Evolutionary conservation across 2,888 invertebrate species (phyloP).

Genomic region (Clivina fossor): DNA sequence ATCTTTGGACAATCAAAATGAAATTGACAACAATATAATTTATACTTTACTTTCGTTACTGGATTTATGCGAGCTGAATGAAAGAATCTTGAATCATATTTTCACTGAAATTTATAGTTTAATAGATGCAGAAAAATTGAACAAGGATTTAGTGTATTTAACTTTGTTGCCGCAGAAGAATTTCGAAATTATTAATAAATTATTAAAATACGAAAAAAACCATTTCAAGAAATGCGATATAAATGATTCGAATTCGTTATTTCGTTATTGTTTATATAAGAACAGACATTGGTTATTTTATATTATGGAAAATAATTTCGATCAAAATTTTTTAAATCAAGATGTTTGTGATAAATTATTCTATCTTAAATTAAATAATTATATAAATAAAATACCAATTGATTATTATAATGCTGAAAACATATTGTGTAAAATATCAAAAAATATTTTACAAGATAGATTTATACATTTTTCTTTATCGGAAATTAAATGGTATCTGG

Average conservation of each 20-base stretch:
- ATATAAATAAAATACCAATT: constrained; percentile 42
- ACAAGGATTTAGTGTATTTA: constrained; percentile 45
- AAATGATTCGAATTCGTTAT: constrained; percentile 45
- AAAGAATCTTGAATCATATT: constrained; percentile 2
- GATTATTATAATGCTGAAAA: constrained; percentile 36
- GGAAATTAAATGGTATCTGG: constrained; percentile 43
- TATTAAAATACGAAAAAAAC: constrained; percentile 43
- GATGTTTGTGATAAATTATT: constrained; percentile 42
- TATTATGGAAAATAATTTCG: constrained; percentile 42
- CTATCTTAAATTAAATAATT: constrained; percentile 43
- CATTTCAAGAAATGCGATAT: constrained; percentile 42
- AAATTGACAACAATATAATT: constrained; percentile 14
- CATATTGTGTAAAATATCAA: constrained; percentile 29
- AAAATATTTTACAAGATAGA: constrained; percentile 41
- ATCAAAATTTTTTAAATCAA: constrained; percentile 37
- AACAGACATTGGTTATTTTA: constrained; percentile 49
- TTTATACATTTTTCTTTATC: constrained; percentile 46
- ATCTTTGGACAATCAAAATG: constrained; percentile 16
- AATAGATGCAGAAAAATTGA: constrained; percentile 41
- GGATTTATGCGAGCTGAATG: constrained; percentile 20
- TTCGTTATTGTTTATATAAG: constrained; percentile 47
- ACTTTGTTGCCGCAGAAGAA: constrained; percentile 44
- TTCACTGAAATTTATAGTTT: constrained; percentile 40
- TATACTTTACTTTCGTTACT: constrained; percentile 23
- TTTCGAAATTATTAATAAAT: constrained; percentile 41